phyloP scores from a whole-genome alignment of 1,140 invertebrate genomes.

The Harpegnathos saltator region DNA sequence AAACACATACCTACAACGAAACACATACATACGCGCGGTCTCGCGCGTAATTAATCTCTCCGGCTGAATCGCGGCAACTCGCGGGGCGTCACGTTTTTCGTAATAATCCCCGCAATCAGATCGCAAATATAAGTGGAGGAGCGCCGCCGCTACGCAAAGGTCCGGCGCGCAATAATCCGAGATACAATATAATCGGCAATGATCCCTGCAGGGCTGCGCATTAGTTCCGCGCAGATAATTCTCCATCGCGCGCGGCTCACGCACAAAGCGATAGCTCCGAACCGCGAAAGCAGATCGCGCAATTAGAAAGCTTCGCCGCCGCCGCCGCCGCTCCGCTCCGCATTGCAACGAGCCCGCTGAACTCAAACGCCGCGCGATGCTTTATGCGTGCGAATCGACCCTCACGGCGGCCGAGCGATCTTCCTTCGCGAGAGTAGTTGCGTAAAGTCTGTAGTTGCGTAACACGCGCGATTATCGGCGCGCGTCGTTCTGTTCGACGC shows the following conservation, averaged over 20 bases:
- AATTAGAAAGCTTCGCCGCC: conserved; percentile 55
- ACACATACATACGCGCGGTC: no score
- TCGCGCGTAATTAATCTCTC: conserved; percentile 18
- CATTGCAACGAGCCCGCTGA: conserved; percentile 3
- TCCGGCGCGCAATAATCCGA: conserved; percentile 21
- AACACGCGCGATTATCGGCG: neutral
- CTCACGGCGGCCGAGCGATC: conserved; percentile 13
- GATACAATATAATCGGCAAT: conserved; percentile 74
- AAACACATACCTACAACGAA: no score
- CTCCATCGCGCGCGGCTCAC: conserved; percentile 78
- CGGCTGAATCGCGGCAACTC: neutral
- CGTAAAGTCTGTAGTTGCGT: neutral
- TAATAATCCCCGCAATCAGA: neutral
- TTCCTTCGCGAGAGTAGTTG: neutral
- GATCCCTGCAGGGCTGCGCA: conserved; percentile 64
- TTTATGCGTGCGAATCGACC: conserved; percentile 29
- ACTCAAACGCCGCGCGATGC: conserved; percentile 36
- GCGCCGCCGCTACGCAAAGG: conserved; percentile 70
- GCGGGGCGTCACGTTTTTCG: neutral
- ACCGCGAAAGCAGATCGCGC: conserved; percentile 32
- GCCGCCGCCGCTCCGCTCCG: no score
- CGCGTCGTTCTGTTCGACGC: no score
- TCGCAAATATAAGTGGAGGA: conserved; percentile 58
- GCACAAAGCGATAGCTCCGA: conserved; percentile 74
- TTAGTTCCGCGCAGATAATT: conserved; percentile 76